Evolutionary conservation across 2,113 vertebrate species (phyloP).

Genomic region (Tylochromis polylepis): DNA sequence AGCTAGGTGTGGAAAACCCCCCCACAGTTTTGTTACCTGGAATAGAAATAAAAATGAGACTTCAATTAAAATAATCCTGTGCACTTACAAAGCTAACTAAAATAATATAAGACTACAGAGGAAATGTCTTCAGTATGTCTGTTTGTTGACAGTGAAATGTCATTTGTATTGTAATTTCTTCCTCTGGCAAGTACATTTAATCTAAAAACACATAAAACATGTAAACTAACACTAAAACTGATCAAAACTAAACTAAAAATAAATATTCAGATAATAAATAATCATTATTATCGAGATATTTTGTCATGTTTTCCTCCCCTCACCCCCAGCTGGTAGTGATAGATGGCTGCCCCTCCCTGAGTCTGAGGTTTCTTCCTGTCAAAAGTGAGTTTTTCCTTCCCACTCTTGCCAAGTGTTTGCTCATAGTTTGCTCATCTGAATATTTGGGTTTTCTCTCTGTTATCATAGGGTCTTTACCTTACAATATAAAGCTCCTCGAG

Average conservation of each 20-base stretch:
- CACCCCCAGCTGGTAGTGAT: too few species aligned
- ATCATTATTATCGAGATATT: neutral
- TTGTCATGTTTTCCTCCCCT: neutral
- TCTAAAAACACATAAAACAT: neutral
- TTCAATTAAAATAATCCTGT: neutral
- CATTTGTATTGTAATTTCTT: neutral
- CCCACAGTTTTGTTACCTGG: too few species aligned
- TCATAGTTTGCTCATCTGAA: neutral
- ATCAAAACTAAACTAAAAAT: neutral
- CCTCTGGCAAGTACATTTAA: fast-evolving
- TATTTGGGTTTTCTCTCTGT: neutral
- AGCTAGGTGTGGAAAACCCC: too few species aligned
- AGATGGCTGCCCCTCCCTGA: neutral
- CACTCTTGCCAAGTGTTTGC: neutral
- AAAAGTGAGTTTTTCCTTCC: neutral
- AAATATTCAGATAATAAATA: neutral
- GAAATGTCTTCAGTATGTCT: too few species aligned
- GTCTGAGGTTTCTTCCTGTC: neutral
- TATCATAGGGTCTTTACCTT: neutral
- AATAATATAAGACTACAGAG: too few species aligned
- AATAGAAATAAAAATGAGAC: too few species aligned
- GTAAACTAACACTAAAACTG: neutral
- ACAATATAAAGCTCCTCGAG: fast-evolving
- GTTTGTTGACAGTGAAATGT: neutral
- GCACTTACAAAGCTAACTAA: neutral